phyloP scores from a whole-genome alignment of 1,140 invertebrate genomes.

The Lepidotrigona ventralis region DNA sequence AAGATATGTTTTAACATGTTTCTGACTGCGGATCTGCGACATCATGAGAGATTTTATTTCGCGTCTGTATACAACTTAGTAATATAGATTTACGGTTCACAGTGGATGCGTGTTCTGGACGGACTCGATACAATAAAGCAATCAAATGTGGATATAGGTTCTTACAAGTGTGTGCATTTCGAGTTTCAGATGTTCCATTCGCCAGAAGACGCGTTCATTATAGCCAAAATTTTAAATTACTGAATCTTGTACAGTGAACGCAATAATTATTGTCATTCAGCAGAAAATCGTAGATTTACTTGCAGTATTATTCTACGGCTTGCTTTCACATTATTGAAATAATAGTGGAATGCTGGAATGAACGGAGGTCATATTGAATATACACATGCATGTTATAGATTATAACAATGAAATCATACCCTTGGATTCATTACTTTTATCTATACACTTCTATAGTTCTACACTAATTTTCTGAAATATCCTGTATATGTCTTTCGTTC shows the following conservation, averaged over 20 bases:
- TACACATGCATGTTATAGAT: not conserved
- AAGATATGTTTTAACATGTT: not conserved
- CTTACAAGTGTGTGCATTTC: not conserved
- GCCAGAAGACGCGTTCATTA: too few relatives aligned
- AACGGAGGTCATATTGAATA: not conserved
- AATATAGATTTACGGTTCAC: not conserved
- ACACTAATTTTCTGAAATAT: not conserved
- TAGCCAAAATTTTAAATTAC: not conserved
- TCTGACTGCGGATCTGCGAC: not conserved
- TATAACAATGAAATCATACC: not conserved
- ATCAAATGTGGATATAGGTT: not conserved
- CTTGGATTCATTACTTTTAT: not conserved
- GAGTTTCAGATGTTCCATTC: not conserved
- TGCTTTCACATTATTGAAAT: not conserved
- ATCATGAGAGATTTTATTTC: not conserved
- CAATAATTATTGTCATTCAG: not conserved
- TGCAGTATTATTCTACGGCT: not conserved
- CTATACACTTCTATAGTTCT: too few relatives aligned
- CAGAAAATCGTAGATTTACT: not conserved
- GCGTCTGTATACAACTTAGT: too few relatives aligned
- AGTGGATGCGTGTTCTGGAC: not conserved
- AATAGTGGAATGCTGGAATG: not conserved
- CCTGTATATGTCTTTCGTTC: constrained; percentile 10
- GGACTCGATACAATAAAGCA: too few relatives aligned
- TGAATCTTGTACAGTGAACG: not conserved